Evolutionary conservation across 2,888 invertebrate species (phyloP).

Genomic region (Strigamia transsilvanica): DNA sequence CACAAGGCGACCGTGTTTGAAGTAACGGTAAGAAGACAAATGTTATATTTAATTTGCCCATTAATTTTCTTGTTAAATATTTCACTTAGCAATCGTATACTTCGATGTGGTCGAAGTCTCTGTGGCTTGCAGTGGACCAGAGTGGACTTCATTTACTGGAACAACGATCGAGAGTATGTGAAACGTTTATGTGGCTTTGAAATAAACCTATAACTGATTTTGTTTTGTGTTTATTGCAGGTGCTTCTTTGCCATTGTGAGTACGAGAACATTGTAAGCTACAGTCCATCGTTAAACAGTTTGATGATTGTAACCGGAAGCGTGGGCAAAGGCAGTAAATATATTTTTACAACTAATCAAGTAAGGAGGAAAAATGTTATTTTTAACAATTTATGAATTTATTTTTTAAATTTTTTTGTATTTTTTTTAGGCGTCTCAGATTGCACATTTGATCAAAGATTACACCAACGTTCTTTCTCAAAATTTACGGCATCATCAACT

Average conservation of each 20-base stretch:
- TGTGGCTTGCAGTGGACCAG: conserved; percentile 94
- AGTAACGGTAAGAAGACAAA: conserved; percentile 76
- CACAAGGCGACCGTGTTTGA: conserved; percentile 93
- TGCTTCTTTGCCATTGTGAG: conserved; percentile 89
- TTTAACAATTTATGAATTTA: background rate
- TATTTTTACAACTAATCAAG: conserved; percentile 90
- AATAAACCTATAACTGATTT: background rate
- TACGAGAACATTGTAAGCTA: conserved; percentile 89
- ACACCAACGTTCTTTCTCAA: conserved; percentile 72
- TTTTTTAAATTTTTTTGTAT: background rate
- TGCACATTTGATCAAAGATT: conserved; percentile 89
- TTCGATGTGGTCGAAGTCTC: conserved; percentile 90
- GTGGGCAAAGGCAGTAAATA: conserved; percentile 90
- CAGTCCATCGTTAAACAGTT: conserved; percentile 88
- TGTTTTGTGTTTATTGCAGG: conserved; percentile 65
- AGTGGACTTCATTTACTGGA: conserved; percentile 89
- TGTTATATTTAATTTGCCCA: background rate
- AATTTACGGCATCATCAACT: conserved; percentile 54
- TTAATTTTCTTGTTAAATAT: conserved; percentile 27
- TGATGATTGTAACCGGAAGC: conserved; percentile 91
- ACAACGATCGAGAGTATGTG: conserved; percentile 73
- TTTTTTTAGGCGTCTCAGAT: conserved; percentile 86
- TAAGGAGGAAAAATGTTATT: conserved; percentile 62
- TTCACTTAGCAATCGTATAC: conserved; percentile 86
- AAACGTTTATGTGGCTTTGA: background rate